Evolutionary conservation across 2,888 invertebrate species (phyloP).

Genomic region (Cinara cedri): DNA sequence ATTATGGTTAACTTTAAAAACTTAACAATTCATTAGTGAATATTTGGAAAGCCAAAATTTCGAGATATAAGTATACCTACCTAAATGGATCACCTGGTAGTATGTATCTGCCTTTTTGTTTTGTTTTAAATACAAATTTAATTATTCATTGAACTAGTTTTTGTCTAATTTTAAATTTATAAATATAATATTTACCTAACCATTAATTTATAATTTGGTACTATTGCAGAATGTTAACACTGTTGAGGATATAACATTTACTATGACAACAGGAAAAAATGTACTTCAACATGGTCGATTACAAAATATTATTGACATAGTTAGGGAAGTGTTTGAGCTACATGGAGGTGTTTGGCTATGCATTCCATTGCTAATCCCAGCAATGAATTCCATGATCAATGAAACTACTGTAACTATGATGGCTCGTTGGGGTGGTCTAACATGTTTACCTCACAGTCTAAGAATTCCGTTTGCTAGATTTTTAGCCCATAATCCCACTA

Average conservation of each 20-base stretch:
- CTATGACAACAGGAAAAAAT: constrained; percentile 54
- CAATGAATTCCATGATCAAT: constrained; percentile 67
- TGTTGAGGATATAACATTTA: constrained; percentile 80
- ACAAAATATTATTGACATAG: constrained; percentile 57
- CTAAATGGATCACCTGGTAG: too few relatives aligned
- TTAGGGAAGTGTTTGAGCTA: constrained; percentile 62
- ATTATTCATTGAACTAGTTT: too few relatives aligned
- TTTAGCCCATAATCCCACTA: constrained; percentile 76
- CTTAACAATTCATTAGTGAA: too few relatives aligned
- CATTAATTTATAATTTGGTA: constrained; percentile 11
- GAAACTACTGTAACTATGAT: constrained; percentile 78
- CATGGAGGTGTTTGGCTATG: constrained; percentile 81
- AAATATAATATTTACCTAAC: not conserved
- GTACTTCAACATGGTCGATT: constrained; percentile 54
- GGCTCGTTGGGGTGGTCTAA: constrained; percentile 81
- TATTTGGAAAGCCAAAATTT: too few relatives aligned
- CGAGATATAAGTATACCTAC: too few relatives aligned
- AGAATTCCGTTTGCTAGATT: constrained; percentile 80
- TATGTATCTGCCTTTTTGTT: too few relatives aligned
- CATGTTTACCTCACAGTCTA: constrained; percentile 84
- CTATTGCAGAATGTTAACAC: constrained; percentile 67
- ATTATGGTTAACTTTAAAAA: too few relatives aligned
- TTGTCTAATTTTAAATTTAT: not conserved
- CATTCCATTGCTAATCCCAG: constrained; percentile 81
- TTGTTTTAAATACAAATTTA: too few relatives aligned